Evolutionary conservation across 2,797 vertebrate genomes (phyloP), one percentile per base, ranked within the genome.

Genomic region (Sorex maritimensis): DNA sequence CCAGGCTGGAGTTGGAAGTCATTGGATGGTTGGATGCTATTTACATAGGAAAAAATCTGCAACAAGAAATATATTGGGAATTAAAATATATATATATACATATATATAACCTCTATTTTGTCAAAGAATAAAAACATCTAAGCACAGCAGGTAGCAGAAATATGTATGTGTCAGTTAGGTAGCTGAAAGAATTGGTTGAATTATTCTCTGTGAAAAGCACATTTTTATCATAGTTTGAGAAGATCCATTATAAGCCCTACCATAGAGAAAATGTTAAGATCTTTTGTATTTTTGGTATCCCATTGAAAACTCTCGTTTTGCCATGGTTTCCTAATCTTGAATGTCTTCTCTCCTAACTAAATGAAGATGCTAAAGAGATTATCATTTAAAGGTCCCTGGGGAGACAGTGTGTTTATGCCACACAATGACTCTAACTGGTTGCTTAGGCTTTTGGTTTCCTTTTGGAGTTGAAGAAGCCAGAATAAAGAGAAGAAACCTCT

Each of bases 381-480:
- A 26, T 41, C 24, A 15, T 68, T 92, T 88, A 87, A 82, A 82
- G 72, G 82, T 52, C 85, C 67, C 92, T 61, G 52, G 71, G 80
- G 93, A 83, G 81, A 82, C 61, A 55, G 83, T 71, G 46, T 91
- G 85, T 49, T 75, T 97, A 94, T 89, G 38, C 86, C 3, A 14
- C 80, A 49, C 89, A 93, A 72, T 97, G 95, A 96, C 96, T 94
- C 78, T 67, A 92, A 96, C 92, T 90, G 14, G 93, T 91, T 95
- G 12, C 72, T 95, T 96, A 96, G 73, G 28, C 58, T 96, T 44
- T 44, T 81, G 24, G 19, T 1, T 97, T 95, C 95, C 41, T 95
- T 93, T 86, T 90, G 38, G 17, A 88, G 67, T 93, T 94, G 86
- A 24, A 94, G 90, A 97, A 94, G 52, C 2, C 91, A 68, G 34